Base-by-base conservation (phyloP, 2,113 vertebrate genomes). In the Mesitornis unicolor region DNA sequence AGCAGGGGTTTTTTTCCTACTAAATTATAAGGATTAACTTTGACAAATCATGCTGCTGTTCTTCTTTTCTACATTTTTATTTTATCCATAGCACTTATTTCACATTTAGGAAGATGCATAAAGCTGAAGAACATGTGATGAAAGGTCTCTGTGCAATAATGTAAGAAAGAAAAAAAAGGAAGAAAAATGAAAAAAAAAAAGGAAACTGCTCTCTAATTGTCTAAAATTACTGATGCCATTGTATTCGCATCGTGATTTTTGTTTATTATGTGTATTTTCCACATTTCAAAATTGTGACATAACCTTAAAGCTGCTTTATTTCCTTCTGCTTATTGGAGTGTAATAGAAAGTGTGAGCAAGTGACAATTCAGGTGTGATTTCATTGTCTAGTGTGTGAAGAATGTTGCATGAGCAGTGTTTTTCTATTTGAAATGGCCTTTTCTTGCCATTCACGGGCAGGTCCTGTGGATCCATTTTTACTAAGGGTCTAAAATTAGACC, bases 131-230 rank as follows among this genome's bases (percentile, higher is more conserved):
- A 97, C 97, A 96, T 97, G 97, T 98, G 98, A 98, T 98, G 91
- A 98, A 97, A 97, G 98, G 98, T 98, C 97, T 98, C 98, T 98
- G 99, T 99, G 99, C 99, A 99, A 99, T 99, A 99, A 98, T 96
- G 89, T 98, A 93, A 95, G 96, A 93, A 97, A 94, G 91, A 40
- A 86, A 93, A 87, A 91, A 56, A 42, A 35, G 42, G 9, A 53
- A 87, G 73, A 89, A 96, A 85, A 82, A 86, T 13, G 1, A 73
- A 51, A 40, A 74, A 86, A 94, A 89, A 96, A 80, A 67, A 68
- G 84, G 70, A 88, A 67, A 76, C 61, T 95, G 74, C 94, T 97
- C 92, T 97, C 84, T 95, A 91, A 94, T 96, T 94, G 96, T 85
- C 96, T 97, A 86, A 93, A 90, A 95, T 97, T 97, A 96, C 80